Evolutionary conservation across 2,888 invertebrate species (phyloP), one percentile per base, ranked within the genome.

Genomic region (Prionchulus punctatus): DNA sequence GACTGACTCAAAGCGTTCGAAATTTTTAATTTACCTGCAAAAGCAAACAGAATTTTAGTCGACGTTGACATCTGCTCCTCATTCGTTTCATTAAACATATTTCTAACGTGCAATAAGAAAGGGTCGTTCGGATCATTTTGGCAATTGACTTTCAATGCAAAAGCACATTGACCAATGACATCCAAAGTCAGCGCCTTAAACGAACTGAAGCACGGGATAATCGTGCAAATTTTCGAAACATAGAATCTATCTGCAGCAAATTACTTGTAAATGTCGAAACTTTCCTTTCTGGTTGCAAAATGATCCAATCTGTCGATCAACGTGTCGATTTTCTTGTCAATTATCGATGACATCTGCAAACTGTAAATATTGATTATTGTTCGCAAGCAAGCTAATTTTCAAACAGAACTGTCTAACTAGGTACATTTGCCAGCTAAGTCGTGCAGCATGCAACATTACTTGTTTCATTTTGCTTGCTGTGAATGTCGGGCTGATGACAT

Each of bases 181-280:
- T 76, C 74, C 56, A 76, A 67, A 1, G 76, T 75, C 15, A 76
- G 64, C 0, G 71, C 68, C 62, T 75, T 73, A 55, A 72, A 71
- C n/a, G n/a, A n/a, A n/a, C n/a, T n/a, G n/a, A n/a, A n/a, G n/a
- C n/a, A n/a, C n/a, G n/a, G n/a, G n/a, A n/a, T n/a, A n/a, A n/a
- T n/a, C n/a, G n/a, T n/a, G n/a, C n/a, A n/a, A n/a, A n/a, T n/a
- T n/a, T n/a, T n/a, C n/a, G n/a, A n/a, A n/a, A n/a, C n/a, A n/a
- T n/a, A n/a, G n/a, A n/a, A n/a, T n/a, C n/a, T n/a, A n/a, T n/a
- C n/a, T n/a, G n/a, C n/a, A n/a, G n/a, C n/a, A n/a, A 45, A 12
- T 45, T 45, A 45, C 45, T 45, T 45, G 45, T 45, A 45, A n/a
- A 45, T 45, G 45, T 45, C 45, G 45, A 45, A 45, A n/a, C 4